These are phyloP conservation scores for Drosophila tanythrix DNA, from an alignment of 2,888 invertebrate species.

Conservation along the genomic window DNA sequence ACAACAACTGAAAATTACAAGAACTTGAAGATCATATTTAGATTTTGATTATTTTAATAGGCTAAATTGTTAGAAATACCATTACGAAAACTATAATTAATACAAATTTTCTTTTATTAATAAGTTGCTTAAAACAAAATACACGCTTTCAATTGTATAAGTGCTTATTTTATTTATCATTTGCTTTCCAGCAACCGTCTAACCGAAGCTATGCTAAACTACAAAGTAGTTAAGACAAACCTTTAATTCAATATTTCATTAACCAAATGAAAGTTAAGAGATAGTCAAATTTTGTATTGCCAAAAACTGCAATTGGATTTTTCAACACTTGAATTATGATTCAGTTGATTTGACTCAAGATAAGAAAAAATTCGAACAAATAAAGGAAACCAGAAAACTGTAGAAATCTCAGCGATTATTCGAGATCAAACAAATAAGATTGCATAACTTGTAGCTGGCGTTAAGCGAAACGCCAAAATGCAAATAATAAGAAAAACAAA, in stretches of 20 bases:
- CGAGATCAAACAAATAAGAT: slow-evolving; percentile 42
- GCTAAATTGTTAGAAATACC: not conserved
- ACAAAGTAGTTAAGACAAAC: not conserved
- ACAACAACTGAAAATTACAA: slow-evolving; percentile 9
- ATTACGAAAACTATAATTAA: not conserved
- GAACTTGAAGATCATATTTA: not conserved
- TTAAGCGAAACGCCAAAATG: slow-evolving; percentile 41
- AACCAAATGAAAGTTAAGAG: not conserved
- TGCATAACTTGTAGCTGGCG: slow-evolving; percentile 60
- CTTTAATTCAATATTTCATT: not conserved
- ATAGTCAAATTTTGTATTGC: not conserved
- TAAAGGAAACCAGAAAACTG: slow-evolving; percentile 17
- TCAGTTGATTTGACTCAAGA: slow-evolving; percentile 49
- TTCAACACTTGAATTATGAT: slow-evolving; percentile 25
- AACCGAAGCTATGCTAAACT: not conserved
- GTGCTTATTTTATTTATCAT: not conserved
- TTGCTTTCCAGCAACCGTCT: not conserved
- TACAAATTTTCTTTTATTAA: not conserved
- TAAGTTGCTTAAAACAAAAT: not conserved
- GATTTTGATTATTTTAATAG: not conserved
- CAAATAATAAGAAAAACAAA: slow-evolving; percentile 12
- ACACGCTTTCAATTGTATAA: not conserved
- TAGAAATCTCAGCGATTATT: slow-evolving; percentile 45
- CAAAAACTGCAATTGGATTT: slow-evolving; percentile 3
- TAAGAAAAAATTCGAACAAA: slow-evolving; percentile 25